phyloP scores from a whole-genome alignment of 2,888 invertebrate species.

The Charanyca ferruginea region DNA sequence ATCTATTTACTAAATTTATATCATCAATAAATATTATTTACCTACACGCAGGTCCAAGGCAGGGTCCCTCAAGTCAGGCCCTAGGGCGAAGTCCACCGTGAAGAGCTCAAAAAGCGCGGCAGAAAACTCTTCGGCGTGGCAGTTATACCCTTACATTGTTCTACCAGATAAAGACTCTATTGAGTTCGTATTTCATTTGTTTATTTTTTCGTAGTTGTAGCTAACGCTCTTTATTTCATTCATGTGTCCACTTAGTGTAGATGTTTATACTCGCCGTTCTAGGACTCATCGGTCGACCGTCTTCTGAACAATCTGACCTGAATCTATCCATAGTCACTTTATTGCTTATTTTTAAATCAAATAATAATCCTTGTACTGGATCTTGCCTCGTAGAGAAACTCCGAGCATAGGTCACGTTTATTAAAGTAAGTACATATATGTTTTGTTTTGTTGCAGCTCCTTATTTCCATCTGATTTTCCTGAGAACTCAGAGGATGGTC shows the following conservation, averaged over 20 bases:
- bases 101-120: constrained; percentile 61
- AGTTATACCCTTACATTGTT: constrained; percentile 78
- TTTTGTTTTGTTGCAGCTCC: constrained; percentile 49
- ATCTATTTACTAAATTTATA: no score
- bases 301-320: neutral
- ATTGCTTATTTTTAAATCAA: neutral
- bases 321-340: neutral
- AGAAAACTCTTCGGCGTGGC: constrained; percentile 75
- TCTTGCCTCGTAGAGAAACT: neutral
- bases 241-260: no score
- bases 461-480: constrained; percentile 77
- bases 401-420: neutral
- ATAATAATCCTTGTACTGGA: neutral
- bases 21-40: neutral
- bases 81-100: neutral
- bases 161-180: constrained; percentile 71
- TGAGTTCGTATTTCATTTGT: constrained; percentile 70
- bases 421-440: neutral
- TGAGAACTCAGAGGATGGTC: constrained; percentile 69
- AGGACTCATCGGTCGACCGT: neutral
- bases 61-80: neutral
- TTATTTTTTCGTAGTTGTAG: no score
- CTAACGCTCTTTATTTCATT: no score
- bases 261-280: neutral
- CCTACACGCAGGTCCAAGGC: constrained; percentile 12